phyloP scores from a whole-genome alignment of 2,888 invertebrate species.

The Sphaeridia pumilis region DNA sequence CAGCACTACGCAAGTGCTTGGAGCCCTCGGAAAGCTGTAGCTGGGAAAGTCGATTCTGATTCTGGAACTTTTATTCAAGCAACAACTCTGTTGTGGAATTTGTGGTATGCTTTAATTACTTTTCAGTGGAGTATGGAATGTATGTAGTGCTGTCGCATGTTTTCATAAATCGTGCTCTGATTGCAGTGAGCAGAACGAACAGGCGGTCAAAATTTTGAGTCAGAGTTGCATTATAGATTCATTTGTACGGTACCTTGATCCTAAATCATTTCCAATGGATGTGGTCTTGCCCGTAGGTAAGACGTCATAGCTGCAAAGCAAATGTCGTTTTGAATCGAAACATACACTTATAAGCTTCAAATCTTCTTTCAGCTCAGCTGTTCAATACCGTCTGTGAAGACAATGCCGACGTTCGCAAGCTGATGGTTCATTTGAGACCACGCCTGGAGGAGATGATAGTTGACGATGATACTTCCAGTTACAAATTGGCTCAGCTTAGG shows the following conservation, averaged over 20 bases:
- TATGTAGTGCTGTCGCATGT: no score
- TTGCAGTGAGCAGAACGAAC: slow-evolving; percentile 43
- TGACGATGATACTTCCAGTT: slow-evolving; percentile 7
- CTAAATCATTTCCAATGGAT: slow-evolving; percentile 47
- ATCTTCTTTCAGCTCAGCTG: slow-evolving; percentile 49
- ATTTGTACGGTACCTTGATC: slow-evolving; percentile 50
- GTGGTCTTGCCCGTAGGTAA: slow-evolving; percentile 39
- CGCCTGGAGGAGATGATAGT: slow-evolving; percentile 16
- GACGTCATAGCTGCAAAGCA: slow-evolving; percentile 12
- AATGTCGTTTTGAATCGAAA: slow-evolving; percentile 25
- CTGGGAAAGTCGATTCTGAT: slow-evolving; percentile 45
- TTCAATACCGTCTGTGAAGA: slow-evolving; percentile 60
- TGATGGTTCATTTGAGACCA: slow-evolving; percentile 45
- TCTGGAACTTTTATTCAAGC: slow-evolving; percentile 56
- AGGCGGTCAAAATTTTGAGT: slow-evolving; percentile 54
- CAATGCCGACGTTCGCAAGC: slow-evolving; percentile 48
- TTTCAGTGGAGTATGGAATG: no score
- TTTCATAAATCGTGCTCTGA: slow-evolving; percentile 6
- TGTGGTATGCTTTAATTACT: slow-evolving; percentile 49
- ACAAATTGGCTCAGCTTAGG: slow-evolving; percentile 40
- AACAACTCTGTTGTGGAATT: slow-evolving; percentile 54
- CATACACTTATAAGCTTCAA: no score
- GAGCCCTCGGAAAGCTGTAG: slow-evolving; percentile 39
- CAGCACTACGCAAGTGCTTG: slow-evolving; percentile 41
- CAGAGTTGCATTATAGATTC: slow-evolving; percentile 51